These are phyloP conservation scores for Oostethus manadensis DNA, from an alignment of 2,113 vertebrate species.

Conservation along the genomic window DNA sequence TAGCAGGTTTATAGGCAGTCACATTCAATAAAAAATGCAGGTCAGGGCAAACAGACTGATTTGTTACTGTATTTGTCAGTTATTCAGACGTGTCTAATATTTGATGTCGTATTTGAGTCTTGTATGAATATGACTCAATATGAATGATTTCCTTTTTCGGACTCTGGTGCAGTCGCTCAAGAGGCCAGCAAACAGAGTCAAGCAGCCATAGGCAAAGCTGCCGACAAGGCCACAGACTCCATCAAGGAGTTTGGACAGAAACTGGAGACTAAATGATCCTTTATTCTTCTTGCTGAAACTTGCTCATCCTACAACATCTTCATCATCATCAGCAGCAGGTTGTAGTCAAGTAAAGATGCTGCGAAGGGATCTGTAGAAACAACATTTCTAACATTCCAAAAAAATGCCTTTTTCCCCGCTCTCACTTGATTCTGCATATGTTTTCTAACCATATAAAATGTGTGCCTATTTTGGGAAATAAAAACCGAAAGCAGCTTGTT, in stretches of 20 bases:
- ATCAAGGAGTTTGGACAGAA: constrained; percentile 74
- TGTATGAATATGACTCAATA: neutral
- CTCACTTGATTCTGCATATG: constrained; percentile 15
- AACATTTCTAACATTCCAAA: constrained; percentile 38
- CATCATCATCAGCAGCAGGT: constrained; percentile 1
- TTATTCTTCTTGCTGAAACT: constrained; percentile 1
- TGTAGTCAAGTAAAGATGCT: constrained; percentile 10
- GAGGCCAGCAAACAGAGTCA: constrained; percentile 70
- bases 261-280: constrained; percentile 61
- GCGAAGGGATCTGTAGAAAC: neutral
- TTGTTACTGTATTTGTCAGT: no score
- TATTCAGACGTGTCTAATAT: no score
- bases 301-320: constrained; percentile 6
- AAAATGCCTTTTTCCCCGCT: constrained; percentile 8
- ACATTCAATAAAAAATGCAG: no score
- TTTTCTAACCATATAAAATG: constrained; percentile 16
- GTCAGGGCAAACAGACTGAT: no score
- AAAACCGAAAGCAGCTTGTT: constrained; percentile 32
- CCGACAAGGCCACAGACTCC: constrained; percentile 64
- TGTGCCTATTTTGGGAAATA: constrained; percentile 53
- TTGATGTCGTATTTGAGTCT: no score
- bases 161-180: constrained; percentile 59
- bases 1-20: no score
- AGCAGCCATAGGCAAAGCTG: constrained; percentile 61
- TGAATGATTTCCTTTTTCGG: constrained; percentile 16